Percentiles rank a stretch among this genome's conserved stretches.
These are phyloP conservation scores for Smithornis capensis DNA, from an alignment of 2,113 vertebrate species.

Conservation along the genomic window DNA sequence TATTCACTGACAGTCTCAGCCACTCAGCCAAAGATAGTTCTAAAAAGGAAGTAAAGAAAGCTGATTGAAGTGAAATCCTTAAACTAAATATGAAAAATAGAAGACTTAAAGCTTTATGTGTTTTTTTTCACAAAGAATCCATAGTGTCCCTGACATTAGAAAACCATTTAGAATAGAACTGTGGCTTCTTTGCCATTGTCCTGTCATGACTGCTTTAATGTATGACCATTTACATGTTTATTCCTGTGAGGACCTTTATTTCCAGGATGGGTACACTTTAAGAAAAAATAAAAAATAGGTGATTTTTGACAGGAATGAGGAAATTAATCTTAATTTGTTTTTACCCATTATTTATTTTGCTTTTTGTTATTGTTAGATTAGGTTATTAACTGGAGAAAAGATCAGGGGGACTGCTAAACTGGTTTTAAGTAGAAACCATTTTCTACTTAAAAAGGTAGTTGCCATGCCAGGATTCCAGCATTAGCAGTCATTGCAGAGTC, in stretches of 20 bases:
- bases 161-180: not conserved
- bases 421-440: not conserved
- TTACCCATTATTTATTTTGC: not conserved
- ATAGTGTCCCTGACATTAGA: not conserved
- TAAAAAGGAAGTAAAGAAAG: conserved; percentile 28
- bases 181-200: not conserved
- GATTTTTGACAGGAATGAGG: not conserved
- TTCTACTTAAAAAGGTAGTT: not conserved
- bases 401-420: not conserved
- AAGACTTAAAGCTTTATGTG: not conserved
- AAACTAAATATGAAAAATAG: conserved; percentile 26
- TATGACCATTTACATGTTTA: not conserved
- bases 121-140: conserved; percentile 1
- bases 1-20: conserved; percentile 35
- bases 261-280: not conserved
- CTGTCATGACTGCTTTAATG: not conserved
- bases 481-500: not conserved
- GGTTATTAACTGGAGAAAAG: not conserved
- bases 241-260: not conserved
- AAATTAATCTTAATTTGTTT: not conserved
- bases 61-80: conserved; percentile 43
- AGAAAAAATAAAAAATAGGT: no score
- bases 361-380: not conserved
- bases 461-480: not conserved
- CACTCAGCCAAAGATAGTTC: conserved; percentile 39